These are phyloP conservation scores for Sarcophaga peregrina DNA, from an alignment of 1,140 invertebrate species.

Conservation along the genomic window DNA sequence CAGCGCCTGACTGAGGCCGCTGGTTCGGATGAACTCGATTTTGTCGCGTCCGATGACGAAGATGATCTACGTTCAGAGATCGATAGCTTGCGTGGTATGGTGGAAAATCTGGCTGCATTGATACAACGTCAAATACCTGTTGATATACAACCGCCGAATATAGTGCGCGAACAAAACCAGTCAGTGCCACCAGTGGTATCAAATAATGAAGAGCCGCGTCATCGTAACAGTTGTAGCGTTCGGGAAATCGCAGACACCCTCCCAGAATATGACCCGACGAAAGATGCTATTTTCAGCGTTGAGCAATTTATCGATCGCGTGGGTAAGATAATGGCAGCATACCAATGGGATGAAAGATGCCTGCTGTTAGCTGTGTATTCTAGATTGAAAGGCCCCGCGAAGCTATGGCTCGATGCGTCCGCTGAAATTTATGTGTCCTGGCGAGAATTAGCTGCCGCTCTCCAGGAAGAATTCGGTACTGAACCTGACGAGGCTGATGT, in stretches of 20 bases:
- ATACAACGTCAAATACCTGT: no score
- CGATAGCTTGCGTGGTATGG: no score
- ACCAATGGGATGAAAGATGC: constrained; percentile 34
- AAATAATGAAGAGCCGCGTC: no score
- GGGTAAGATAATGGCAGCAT: neutral
- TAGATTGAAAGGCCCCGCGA: constrained; percentile 35
- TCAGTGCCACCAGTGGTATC: no score
- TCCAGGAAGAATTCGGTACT: constrained; percentile 25
- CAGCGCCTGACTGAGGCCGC: no score
- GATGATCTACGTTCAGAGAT: no score
- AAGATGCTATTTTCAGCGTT: neutral
- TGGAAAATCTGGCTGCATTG: no score
- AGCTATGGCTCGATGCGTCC: constrained; percentile 18
- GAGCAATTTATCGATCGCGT: neutral
- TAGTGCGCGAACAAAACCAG: no score
- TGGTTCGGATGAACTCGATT: no score
- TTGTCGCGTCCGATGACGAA: no score
- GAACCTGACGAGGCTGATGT: constrained; percentile 34
- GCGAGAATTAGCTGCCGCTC: constrained; percentile 12
- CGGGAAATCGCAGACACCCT: neutral
- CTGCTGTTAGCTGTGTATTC: neutral
- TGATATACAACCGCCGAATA: no score
- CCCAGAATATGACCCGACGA: neutral
- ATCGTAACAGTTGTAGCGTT: neutral
- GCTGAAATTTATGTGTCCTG: neutral